These are phyloP conservation scores for Drosophila greeni DNA, from an alignment of 2,888 invertebrate species.

Conservation along the genomic window DNA sequence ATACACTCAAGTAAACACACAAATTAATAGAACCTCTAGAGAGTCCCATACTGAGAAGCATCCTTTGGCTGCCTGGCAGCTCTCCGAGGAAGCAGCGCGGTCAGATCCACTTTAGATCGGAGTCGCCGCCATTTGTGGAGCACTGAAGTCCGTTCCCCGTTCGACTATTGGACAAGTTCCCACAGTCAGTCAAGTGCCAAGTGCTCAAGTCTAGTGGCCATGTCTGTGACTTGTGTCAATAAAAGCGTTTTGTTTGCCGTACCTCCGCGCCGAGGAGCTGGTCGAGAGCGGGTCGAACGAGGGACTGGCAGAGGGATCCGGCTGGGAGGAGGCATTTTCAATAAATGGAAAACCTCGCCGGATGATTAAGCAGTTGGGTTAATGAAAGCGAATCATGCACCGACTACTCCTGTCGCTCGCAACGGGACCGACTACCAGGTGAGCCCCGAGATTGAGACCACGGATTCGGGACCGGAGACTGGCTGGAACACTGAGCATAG, in stretches of 20 bases:
- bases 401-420: slow-evolving; percentile 52
- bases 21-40: not conserved
- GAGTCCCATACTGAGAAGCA: not conserved
- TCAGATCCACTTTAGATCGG: slow-evolving; percentile 18
- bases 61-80: slow-evolving; percentile 13
- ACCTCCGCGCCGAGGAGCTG: slow-evolving; percentile 22
- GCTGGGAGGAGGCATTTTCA: slow-evolving; percentile 49
- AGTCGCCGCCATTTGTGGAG: slow-evolving; percentile 45
- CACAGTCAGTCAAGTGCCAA: slow-evolving; percentile 54
- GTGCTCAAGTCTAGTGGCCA: slow-evolving; percentile 32
- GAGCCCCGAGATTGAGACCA: slow-evolving; percentile 8
- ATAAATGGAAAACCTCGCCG: slow-evolving; percentile 58
- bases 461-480: slow-evolving; percentile 6
- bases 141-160: slow-evolving; percentile 14
- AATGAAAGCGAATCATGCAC: slow-evolving; percentile 73
- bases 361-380: slow-evolving; percentile 72
- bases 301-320: not conserved
- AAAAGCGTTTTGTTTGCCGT: slow-evolving; percentile 52
- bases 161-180: slow-evolving; percentile 54
- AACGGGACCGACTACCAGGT: slow-evolving; percentile 39
- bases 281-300: slow-evolving; percentile 4
- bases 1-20: not conserved
- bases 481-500: slow-evolving; percentile 4
- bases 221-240: slow-evolving; percentile 59
- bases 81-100: slow-evolving; percentile 15